phyloP scores from a whole-genome alignment of 1,140 invertebrate species.

The Whitmania pigra region DNA sequence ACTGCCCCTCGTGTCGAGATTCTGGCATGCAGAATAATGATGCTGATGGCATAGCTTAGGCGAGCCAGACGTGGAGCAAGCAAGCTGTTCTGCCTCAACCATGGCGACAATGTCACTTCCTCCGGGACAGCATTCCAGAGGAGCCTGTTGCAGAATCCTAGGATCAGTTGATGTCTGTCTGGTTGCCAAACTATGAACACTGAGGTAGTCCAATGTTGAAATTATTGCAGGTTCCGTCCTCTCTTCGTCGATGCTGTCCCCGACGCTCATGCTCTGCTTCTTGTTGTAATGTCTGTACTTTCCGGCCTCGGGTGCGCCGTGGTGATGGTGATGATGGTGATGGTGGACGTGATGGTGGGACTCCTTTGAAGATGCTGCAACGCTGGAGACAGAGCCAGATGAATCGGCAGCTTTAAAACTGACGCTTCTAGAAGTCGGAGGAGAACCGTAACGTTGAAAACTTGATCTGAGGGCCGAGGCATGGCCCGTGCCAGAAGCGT shows the following conservation, averaged over 20 bases:
- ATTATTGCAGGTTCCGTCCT: neutral
- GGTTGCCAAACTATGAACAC: constrained; percentile 19
- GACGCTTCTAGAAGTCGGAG: constrained; percentile 13
- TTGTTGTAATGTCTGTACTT: constrained; percentile 15
- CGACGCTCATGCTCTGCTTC: constrained; percentile 23
- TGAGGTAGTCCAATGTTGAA: constrained; percentile 17
- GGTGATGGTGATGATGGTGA: neutral
- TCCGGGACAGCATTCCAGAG: constrained; percentile 17
- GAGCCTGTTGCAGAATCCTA: neutral
- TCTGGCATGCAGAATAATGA: neutral
- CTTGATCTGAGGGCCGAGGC: constrained; percentile 2
- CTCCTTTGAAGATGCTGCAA: neutral
- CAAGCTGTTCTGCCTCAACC: constrained; percentile 6
- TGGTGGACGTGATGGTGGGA: neutral
- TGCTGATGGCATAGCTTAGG: neutral
- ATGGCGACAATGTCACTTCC: constrained; percentile 19
- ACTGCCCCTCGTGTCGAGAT: neutral
- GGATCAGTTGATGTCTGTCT: neutral
- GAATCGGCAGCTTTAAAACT: constrained; percentile 7
- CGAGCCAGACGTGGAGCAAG: neutral
- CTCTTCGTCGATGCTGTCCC: constrained; percentile 24
- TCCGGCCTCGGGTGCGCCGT: neutral
- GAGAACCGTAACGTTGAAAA: constrained; percentile 17
- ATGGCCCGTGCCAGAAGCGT: neutral
- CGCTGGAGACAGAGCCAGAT: neutral